phyloP scores from a whole-genome alignment of 2,888 invertebrate species.

The Diarsia rubi region DNA sequence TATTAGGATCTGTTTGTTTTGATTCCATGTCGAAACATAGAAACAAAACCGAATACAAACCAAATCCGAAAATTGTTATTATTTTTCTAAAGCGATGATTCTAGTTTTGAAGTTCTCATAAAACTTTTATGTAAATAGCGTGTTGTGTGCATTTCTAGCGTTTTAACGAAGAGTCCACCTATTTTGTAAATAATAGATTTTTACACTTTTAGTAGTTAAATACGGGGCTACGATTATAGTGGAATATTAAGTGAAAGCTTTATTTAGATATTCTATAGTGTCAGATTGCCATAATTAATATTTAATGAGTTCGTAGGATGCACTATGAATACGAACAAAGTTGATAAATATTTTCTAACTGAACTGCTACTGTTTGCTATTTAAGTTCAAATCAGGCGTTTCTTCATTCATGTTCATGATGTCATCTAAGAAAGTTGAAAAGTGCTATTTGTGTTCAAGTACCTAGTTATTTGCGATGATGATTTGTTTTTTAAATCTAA shows the following conservation, averaged over 20 bases:
- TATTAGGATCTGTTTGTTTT: slow-evolving; percentile 8
- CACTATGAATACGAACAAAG: slow-evolving; percentile 60
- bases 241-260: slow-evolving; percentile 84
- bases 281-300: slow-evolving; percentile 84
- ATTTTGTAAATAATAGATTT: slow-evolving; percentile 90
- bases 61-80: slow-evolving; percentile 38
- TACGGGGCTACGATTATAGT: slow-evolving; percentile 73
- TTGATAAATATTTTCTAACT: slow-evolving; percentile 45
- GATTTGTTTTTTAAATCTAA: not conserved
- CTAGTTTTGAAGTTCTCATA: slow-evolving; percentile 41
- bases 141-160: slow-evolving; percentile 86
- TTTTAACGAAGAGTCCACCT: slow-evolving; percentile 90
- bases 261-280: slow-evolving; percentile 84
- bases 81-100: slow-evolving; percentile 37
- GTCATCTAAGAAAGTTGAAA: not conserved
- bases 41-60: not conserved
- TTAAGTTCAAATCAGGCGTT: slow-evolving; percentile 44
- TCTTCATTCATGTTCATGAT: slow-evolving; percentile 25
- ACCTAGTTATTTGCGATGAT: not conserved
- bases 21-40: slow-evolving; percentile 1
- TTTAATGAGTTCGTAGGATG: slow-evolving; percentile 64
- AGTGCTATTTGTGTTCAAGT: slow-evolving; percentile 21
- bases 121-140: slow-evolving; percentile 75
- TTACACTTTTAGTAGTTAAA: slow-evolving; percentile 84
- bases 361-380: slow-evolving; percentile 57